phyloP scores from a whole-genome alignment of 2,888 invertebrate species.

The Xylophagus ater region DNA sequence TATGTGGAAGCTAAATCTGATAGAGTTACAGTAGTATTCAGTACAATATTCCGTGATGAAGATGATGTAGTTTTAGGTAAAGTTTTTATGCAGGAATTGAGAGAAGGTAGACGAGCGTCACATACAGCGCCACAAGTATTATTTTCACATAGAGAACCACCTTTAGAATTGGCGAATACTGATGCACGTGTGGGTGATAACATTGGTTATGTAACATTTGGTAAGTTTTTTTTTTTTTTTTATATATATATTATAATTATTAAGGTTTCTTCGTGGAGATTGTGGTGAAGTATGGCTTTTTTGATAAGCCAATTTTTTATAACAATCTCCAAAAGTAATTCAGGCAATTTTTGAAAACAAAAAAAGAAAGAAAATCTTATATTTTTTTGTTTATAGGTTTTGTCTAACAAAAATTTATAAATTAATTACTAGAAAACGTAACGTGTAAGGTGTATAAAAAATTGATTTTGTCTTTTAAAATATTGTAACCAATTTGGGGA shows the following conservation, averaged over 20 bases:
- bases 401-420: slow-evolving; percentile 1
- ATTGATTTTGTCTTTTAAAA: no score
- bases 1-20: slow-evolving; percentile 98
- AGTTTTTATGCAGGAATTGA: slow-evolving; percentile 98
- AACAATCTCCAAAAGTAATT: slow-evolving; percentile 19
- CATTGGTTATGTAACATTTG: slow-evolving; percentile 98
- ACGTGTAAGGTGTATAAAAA: no score
- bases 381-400: not conserved
- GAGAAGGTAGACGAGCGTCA: slow-evolving; percentile 91
- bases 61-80: slow-evolving; percentile 98
- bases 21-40: slow-evolving; percentile 97
- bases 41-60: slow-evolving; percentile 96
- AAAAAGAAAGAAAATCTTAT: no score
- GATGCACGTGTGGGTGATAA: slow-evolving; percentile 92
- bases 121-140: slow-evolving; percentile 88
- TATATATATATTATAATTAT: slow-evolving; percentile 20
- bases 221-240: slow-evolving; percentile 42
- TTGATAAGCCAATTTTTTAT: slow-evolving; percentile 20
- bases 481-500: no score
- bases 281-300: no score
- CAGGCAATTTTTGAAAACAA: no score
- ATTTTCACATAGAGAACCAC: slow-evolving; percentile 93
- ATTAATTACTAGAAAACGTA: not conserved
- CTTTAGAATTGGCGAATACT: slow-evolving; percentile 85
- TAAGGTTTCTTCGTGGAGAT: not conserved